Conservation (phyloP, 2,888 invertebrate species). For the Caenorhabditis virilis region DNA sequence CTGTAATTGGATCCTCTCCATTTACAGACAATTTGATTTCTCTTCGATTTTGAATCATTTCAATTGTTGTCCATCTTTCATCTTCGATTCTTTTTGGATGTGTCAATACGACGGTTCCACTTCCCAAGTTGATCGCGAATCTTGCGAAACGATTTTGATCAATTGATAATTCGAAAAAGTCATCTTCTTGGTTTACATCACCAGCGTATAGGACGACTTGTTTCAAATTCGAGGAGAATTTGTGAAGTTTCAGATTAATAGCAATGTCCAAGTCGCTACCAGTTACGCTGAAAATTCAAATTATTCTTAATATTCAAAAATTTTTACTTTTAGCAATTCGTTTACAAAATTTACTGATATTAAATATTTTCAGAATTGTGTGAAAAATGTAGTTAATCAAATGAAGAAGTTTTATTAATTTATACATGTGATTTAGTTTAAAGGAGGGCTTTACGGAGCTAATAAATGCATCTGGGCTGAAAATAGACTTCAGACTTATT, state of each 20-base stretch:
- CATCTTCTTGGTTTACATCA: slow-evolving; percentile 33
- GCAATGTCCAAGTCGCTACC: slow-evolving; percentile 39
- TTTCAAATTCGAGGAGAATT: slow-evolving; percentile 16
- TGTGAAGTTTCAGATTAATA: slow-evolving; percentile 39
- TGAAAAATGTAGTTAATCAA: no score
- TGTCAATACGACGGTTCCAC: slow-evolving; percentile 42
- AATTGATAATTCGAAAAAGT: slow-evolving; percentile 41
- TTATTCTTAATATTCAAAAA: neutral
- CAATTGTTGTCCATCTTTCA: slow-evolving; percentile 46
- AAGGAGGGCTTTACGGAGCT: no score
- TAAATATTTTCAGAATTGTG: no score
- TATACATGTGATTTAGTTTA: no score
- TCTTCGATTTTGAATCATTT: slow-evolving; percentile 27
- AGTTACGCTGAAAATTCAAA: slow-evolving; percentile 40
- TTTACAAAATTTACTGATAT: no score
- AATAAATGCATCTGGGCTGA: no score
- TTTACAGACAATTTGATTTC: slow-evolving; percentile 43
- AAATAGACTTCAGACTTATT: no score
- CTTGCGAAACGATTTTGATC: slow-evolving; percentile 24
- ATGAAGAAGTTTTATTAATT: no score
- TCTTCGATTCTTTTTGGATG: slow-evolving; percentile 39
- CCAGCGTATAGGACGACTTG: slow-evolving; percentile 35
- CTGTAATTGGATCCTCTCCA: slow-evolving; percentile 43
- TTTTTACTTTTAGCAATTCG: neutral
- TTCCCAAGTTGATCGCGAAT: slow-evolving; percentile 46